These are phyloP conservation scores for Crocodylus rhombifer DNA, from an alignment of 2,797 vertebrate species.

Conservation along the genomic window DNA sequence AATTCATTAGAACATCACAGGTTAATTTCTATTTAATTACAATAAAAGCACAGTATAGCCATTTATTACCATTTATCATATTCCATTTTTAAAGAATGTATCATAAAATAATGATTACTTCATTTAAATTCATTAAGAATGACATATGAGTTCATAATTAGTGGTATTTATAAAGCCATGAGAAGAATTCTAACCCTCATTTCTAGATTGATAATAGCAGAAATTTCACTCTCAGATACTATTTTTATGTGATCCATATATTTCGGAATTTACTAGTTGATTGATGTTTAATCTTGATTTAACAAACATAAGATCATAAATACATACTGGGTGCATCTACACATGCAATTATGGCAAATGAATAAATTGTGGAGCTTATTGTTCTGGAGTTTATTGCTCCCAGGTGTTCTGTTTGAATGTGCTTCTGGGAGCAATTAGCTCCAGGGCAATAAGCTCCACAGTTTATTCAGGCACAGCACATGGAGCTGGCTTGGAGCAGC, in stretches of 20 bases:
- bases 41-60: not conserved
- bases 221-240: not conserved
- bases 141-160: not conserved
- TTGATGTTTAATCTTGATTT: not conserved
- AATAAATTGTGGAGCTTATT: accelerated
- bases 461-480: too few species aligned
- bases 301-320: not conserved
- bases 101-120: constrained; percentile 31
- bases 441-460: too few species aligned
- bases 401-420: not conserved
- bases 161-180: not conserved
- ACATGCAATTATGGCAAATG: not conserved
- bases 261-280: not conserved
- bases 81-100: constrained; percentile 25
- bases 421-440: too few species aligned
- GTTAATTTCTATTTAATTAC: constrained; percentile 44
- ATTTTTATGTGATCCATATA: not conserved
- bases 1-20: constrained; percentile 14
- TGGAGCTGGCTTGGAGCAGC: too few species aligned
- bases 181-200: not conserved
- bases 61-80: constrained; percentile 16
- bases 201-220: not conserved
- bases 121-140: not conserved
- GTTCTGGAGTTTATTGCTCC: not conserved
- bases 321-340: not conserved